Conservation (phyloP, 2,888 invertebrate species). For the Kryphioiulus occultus region DNA sequence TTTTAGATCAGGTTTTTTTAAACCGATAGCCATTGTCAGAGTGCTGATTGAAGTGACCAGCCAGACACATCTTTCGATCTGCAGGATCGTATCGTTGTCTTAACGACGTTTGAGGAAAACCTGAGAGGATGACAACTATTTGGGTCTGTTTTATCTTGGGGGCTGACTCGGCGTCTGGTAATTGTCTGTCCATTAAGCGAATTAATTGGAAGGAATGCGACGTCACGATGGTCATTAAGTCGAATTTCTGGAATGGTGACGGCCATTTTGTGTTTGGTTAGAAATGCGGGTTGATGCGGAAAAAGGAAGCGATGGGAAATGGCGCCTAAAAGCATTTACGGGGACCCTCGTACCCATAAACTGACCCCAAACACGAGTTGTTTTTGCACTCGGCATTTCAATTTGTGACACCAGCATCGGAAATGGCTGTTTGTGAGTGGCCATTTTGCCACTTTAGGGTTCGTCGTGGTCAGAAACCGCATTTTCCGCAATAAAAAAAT, state of each 20-base stretch:
- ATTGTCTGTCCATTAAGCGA: background rate
- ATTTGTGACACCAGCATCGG: conserved; percentile 13
- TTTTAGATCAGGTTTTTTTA: conserved; percentile 6
- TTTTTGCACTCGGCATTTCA: conserved; percentile 16
- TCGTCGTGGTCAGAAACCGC: background rate
- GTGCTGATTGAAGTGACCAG: conserved; percentile 26
- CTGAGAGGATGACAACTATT: background rate
- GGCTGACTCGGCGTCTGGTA: background rate
- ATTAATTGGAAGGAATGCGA: background rate
- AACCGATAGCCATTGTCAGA: background rate
- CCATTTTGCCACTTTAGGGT: background rate
- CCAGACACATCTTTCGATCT: conserved; percentile 1
- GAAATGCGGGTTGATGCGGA: background rate
- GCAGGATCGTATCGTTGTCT: background rate
- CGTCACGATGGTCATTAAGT: background rate
- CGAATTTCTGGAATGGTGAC: background rate
- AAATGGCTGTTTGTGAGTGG: conserved; percentile 7
- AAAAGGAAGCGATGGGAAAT: background rate
- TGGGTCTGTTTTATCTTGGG: background rate
- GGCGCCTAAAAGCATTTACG: conserved; percentile 2
- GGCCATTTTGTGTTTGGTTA: background rate
- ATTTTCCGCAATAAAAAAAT: background rate
- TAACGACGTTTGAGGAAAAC: background rate
- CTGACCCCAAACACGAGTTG: background rate
- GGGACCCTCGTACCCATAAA: conserved; percentile 2